These are phyloP conservation scores for Metellina segmentata DNA, from an alignment of 2,888 invertebrate species.

Conservation along the genomic window DNA sequence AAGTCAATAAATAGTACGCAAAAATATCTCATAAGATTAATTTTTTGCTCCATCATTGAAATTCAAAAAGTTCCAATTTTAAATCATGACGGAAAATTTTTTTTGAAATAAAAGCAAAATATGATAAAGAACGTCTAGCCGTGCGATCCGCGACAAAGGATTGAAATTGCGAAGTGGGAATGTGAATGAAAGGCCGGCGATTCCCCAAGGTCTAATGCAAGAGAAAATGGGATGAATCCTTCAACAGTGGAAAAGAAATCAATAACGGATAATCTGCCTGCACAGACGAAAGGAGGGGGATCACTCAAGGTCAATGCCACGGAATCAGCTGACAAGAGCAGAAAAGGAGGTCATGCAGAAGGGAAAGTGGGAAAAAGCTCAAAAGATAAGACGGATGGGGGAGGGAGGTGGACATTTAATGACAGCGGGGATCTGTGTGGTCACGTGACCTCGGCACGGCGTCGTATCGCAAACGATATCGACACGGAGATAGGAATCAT, in stretches of 20 bases:
- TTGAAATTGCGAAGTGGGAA: too few species aligned
- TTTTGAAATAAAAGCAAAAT: slow-evolving; percentile 11
- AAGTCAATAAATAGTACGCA: too few species aligned
- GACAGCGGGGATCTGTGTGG: slow-evolving; percentile 44
- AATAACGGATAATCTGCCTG: slow-evolving; percentile 59
- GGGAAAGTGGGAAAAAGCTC: slow-evolving; percentile 21
- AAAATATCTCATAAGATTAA: too few species aligned
- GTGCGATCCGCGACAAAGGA: neutral
- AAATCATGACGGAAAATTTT: neutral
- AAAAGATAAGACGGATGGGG: slow-evolving; percentile 6
- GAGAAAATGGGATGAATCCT: neutral
- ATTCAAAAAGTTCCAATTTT: neutral
- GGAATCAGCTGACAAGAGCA: slow-evolving; percentile 67
- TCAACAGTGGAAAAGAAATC: slow-evolving; percentile 36
- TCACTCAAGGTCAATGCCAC: slow-evolving; percentile 75
- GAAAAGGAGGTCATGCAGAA: slow-evolving; percentile 70
- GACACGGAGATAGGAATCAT: neutral
- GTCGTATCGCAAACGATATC: neutral
- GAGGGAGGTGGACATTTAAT: slow-evolving; percentile 49
- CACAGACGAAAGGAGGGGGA: slow-evolving; percentile 18
- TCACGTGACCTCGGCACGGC: slow-evolving; percentile 33
- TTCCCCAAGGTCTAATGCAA: neutral
- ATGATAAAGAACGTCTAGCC: neutral
- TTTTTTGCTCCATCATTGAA: too few species aligned
- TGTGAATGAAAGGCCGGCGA: neutral